Evolutionary conservation across 2,113 vertebrate genomes (phyloP), one percentile per base, ranked within the genome.

Genomic region (Crocuta crocuta): DNA sequence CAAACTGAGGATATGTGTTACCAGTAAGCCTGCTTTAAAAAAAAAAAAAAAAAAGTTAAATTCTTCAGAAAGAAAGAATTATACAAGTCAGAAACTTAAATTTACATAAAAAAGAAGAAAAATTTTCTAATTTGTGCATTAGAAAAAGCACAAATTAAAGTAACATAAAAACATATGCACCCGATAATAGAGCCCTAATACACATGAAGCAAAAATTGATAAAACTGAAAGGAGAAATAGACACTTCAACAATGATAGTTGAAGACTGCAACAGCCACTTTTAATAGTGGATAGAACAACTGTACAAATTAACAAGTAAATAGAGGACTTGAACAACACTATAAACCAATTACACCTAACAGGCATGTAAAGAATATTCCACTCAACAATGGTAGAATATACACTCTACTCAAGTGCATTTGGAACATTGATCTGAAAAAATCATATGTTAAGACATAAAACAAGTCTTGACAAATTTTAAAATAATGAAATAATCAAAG

Each of bases 11-110:
- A 19, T 71, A 61, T 50, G 10, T 28, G 23, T 71, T n/a, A 43
- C 43, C 68, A 78, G 87, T 17, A 95, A 31, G 45, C 26, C 33
- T 70, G 28, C 16, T 81, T 71, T 23, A 1, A 28, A 45, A 76
- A 76, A 76, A 74, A 76, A n/a, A 70, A 76, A 74, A 76, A n/a
- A 39, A 39, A 39, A 33, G 66, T 43, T 13, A 76, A 63, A 66
- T 53, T 55, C 55, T 84, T 92, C 35, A 90, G 45, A 90, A 90
- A 89, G 50, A 92, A 83, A 88, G 61, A 55, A 19, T 65, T 8
- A 16, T 4, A 89, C 1, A 68, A 53, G 21, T 87, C 26, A 96
- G 58, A 95, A 80, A 24, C 45, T 74, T 15, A 83, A 11, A n/a
- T n/a, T 21, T 73, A 21, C 7, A 55, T 21, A 28, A 84, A 55